phyloP scores from a whole-genome alignment of 1,140 invertebrate species.

The Chlorops oryzae region DNA sequence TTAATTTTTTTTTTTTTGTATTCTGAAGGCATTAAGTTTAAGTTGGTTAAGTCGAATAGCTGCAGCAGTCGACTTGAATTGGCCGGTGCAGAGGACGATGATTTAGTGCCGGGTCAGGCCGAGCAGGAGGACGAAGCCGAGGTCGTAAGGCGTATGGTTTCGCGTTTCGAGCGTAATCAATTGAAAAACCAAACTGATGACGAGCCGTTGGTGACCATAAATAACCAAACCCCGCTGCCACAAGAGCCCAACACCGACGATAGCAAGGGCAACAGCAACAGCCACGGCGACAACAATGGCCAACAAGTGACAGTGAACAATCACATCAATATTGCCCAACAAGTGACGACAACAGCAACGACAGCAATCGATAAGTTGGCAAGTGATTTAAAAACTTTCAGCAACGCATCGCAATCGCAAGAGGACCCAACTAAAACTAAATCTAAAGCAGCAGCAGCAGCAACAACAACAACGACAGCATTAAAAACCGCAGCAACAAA shows the following conservation, averaged over 20 bases:
- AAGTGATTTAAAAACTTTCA: neutral
- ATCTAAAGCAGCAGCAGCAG: conserved; percentile 33
- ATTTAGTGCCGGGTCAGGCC: conserved; percentile 36
- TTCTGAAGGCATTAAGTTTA: conserved; percentile 63
- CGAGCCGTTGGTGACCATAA: neutral
- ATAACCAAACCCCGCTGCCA: neutral
- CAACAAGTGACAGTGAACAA: conserved; percentile 45
- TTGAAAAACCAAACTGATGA: conserved; percentile 1
- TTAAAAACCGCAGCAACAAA: too few relatives aligned
- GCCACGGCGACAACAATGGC: conserved; percentile 8
- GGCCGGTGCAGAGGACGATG: conserved; percentile 55
- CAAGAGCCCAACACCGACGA: conserved; percentile 1
- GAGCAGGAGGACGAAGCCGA: conserved; percentile 43
- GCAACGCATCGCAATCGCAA: conserved; percentile 5
- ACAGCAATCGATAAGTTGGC: neutral
- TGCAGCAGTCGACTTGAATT: conserved; percentile 75
- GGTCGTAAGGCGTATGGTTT: conserved; percentile 40
- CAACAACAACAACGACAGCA: conserved; percentile 29
- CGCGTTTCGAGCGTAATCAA: conserved; percentile 35
- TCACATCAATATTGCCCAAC: conserved; percentile 37
- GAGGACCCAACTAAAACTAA: too few relatives aligned
- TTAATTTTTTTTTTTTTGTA: neutral
- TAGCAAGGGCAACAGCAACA: neutral
- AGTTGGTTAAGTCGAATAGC: conserved; percentile 74
- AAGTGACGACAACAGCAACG: conserved; percentile 5